Conservation (phyloP, 2,113 vertebrate species). For the Callaeas wilsoni region DNA sequence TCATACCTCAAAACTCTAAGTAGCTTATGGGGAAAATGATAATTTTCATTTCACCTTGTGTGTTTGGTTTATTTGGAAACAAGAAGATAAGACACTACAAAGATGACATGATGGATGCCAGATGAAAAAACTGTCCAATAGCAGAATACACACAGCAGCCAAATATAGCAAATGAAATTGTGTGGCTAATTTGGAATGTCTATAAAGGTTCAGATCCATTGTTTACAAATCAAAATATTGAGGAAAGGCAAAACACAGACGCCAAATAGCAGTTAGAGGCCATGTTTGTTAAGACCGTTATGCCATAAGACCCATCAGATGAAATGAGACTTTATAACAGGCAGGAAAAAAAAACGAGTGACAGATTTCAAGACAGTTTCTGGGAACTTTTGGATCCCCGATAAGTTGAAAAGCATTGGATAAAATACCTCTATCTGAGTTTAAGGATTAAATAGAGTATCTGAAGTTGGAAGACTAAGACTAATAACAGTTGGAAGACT, state of each 20-base stretch:
- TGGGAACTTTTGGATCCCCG: fast-evolving
- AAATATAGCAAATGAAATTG: not conserved
- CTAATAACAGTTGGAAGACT: not conserved
- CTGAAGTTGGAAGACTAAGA: not conserved
- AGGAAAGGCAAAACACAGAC: not conserved
- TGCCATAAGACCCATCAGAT: not conserved
- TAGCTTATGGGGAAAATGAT: not conserved
- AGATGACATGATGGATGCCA: not conserved
- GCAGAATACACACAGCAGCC: not conserved
- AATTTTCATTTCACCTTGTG: not conserved
- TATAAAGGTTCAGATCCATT: not conserved
- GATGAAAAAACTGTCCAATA: not conserved
- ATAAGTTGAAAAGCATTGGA: not conserved
- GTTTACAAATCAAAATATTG: not conserved
- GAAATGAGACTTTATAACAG: not conserved
- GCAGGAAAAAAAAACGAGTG: not conserved
- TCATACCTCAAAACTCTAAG: not conserved
- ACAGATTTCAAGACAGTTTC: not conserved
- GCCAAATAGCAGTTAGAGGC: not conserved
- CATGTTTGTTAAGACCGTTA: not conserved
- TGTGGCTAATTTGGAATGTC: not conserved
- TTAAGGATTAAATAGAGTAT: not conserved
- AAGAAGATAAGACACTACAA: not conserved
- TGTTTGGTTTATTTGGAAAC: not conserved
- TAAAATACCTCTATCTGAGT: not conserved